Evolutionary conservation across 1,140 invertebrate species (phyloP), one percentile per base, ranked within the genome.

Genomic region (Berghia stephanieae): DNA sequence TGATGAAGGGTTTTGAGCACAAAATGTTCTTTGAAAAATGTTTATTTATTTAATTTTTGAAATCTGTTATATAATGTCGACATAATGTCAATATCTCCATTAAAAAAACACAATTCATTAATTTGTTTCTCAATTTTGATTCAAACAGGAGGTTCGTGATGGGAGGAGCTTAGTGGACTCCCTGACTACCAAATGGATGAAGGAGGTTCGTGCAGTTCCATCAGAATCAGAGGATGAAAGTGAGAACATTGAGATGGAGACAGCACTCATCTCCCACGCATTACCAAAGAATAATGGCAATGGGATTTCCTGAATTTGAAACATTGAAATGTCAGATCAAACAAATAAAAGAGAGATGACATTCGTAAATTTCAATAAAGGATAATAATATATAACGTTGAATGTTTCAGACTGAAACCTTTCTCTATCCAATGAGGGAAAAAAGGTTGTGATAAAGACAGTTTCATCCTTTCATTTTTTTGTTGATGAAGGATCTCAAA

Each of bases 111-210:
- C n/a, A 46, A 46, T 3, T 49, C 38, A 38, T 57, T 42, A 31
- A 66, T 36, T 77, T 34, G 38, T 34, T 52, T 44, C 3, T n/a
- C 60, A 24, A 38, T 34, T 52, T 68, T 36, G 4, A 57, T 69
- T 80, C 84, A 88, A 90, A 40, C 91, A 97, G 93, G 96, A 98
- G 91, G 88, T 98, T 63, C 95, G 96, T 86, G 96, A 98, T 88
- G 97, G 96, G 84, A 96, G 96, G 86, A 96, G 94, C 66, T 96
- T 98, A 91, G 98, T 98, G 96, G 95, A 95, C 6, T 95, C 96
- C 90, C 90, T 98, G 63, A 97, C 96, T 1, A 97, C 97, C 87
- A 95, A 98, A 87, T 98, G 96, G 96, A 98, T 98, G 90, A 95
- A 98, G 87, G 96, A 90, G 77, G 86, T 89, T 0, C 78, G 85